phyloP scores from a whole-genome alignment of 2,113 vertebrate species.

The Bujurquina vittata region DNA sequence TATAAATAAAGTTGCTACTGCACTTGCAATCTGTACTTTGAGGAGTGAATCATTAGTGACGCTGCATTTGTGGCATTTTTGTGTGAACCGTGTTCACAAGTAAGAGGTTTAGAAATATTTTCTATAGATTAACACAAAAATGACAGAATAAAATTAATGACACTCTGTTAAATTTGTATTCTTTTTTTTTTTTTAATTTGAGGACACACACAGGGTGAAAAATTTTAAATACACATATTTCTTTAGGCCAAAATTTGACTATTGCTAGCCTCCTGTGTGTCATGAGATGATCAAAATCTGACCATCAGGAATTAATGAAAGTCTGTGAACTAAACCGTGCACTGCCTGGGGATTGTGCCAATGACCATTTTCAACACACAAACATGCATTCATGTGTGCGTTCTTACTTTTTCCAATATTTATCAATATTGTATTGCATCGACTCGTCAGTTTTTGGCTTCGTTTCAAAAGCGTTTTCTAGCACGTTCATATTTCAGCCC shows the following conservation, averaged over 20 bases:
- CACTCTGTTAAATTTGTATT: neutral
- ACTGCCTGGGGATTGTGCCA: neutral
- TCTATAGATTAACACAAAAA: too few relatives aligned
- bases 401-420: neutral
- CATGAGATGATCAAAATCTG: neutral
- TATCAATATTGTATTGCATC: neutral
- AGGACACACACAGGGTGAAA: too few relatives aligned
- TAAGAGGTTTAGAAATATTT: too few relatives aligned
- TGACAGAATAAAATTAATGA: too few relatives aligned
- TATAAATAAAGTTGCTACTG: neutral
- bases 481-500: neutral
- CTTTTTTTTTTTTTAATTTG: too few relatives aligned
- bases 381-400: neutral
- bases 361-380: neutral
- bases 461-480: neutral
- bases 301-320: neutral
- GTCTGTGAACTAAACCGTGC: neutral
- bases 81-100: too few relatives aligned
- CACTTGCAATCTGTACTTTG: neutral
- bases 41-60: neutral
- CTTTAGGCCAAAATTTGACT: neutral
- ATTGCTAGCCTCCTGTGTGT: neutral
- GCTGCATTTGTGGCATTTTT: neutral
- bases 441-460: neutral
- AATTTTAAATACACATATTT: too few relatives aligned